A percentile compares a stretch with the other conserved stretches of the same genome.
phyloP scores from a whole-genome alignment of 1,140 invertebrate genomes.

The Zaprionus lachaisei region DNA sequence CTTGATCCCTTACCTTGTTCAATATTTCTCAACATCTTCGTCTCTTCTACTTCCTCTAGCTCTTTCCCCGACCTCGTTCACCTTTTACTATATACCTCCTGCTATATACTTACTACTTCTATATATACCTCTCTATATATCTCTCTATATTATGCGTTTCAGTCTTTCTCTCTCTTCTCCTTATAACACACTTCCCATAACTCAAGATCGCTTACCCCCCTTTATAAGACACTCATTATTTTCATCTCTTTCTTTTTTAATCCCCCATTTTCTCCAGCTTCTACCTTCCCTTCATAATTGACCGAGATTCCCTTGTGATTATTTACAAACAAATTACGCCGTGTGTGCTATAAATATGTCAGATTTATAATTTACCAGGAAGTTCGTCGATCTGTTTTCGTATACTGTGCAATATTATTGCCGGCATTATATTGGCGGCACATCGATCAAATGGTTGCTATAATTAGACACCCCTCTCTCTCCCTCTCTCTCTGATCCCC shows the following conservation, averaged over 20 bases:
- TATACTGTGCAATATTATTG: background rate
- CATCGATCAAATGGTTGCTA: background rate
- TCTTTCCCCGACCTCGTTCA: no score
- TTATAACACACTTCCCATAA: background rate
- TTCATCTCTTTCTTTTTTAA: background rate
- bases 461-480: background rate
- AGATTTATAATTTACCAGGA: background rate
- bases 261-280: background rate
- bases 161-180: background rate
- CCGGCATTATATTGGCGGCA: background rate
- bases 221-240: background rate
- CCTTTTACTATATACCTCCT: no score
- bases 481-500: background rate
- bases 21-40: background rate
- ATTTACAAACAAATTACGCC: slow-evolving; percentile 6
- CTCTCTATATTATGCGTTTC: background rate
- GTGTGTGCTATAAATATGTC: background rate
- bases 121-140: background rate
- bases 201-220: background rate
- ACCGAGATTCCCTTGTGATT: background rate
- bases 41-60: no score
- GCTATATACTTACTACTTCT: no score
- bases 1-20: background rate
- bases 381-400: background rate
- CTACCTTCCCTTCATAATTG: background rate